Evolutionary conservation across 2,888 invertebrate genomes (phyloP).

Genomic region (Diarsia brunnea): DNA sequence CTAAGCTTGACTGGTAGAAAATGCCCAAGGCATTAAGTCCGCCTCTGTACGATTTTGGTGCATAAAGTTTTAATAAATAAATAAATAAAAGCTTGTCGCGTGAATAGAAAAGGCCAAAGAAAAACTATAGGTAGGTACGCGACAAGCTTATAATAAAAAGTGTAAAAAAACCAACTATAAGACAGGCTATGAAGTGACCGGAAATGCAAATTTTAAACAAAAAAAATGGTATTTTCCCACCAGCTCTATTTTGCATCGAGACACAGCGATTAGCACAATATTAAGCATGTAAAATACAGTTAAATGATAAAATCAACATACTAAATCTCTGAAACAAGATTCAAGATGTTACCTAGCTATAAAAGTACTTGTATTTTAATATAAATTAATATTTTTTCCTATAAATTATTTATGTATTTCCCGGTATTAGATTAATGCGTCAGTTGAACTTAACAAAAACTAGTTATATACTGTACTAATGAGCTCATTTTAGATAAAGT

Average conservation of each 20-base stretch:
- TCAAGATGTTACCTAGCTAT: not conserved
- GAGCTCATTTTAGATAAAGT: not conserved
- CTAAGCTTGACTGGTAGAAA: too few species aligned
- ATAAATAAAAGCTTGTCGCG: too few species aligned
- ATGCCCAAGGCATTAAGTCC: too few species aligned
- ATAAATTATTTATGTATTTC: constrained; percentile 10
- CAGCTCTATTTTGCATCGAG: not conserved
- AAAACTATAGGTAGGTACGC: too few species aligned
- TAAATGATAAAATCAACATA: constrained; percentile 10
- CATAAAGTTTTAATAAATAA: too few species aligned
- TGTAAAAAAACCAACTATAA: not conserved
- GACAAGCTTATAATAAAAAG: not conserved
- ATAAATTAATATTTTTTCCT: not conserved
- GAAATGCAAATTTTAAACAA: not conserved
- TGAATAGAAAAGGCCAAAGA: too few species aligned
- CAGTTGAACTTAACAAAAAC: constrained; percentile 10
- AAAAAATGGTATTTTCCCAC: too few species aligned
- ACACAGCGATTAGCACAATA: not conserved
- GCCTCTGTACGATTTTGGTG: too few species aligned
- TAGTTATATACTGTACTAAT: not conserved
- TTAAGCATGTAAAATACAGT: constrained; percentile 14
- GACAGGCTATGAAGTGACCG: not conserved
- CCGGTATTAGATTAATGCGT: constrained; percentile 1
- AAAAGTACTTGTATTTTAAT: not conserved
- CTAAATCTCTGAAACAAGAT: not conserved